These are phyloP conservation scores for Bombus sibiricus DNA, from an alignment of 1,140 invertebrate species.

Conservation along the genomic window DNA sequence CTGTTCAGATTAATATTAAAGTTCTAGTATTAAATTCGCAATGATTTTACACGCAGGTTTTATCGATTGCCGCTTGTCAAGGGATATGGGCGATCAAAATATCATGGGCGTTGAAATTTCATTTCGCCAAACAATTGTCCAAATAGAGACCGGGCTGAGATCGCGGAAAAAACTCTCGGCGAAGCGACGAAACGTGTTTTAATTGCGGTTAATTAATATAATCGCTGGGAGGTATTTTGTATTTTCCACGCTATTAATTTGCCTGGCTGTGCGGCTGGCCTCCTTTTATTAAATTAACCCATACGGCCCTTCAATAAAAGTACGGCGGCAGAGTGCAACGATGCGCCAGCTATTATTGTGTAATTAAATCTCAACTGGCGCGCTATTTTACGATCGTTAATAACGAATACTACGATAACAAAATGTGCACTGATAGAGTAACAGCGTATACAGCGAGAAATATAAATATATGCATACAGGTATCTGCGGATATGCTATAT, in stretches of 20 bases:
- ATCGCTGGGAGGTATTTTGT: constrained; percentile 12
- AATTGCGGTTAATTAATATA: constrained; percentile 48
- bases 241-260: constrained; percentile 46
- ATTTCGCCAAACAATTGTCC: too few relatives aligned
- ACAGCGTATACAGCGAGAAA: background rate
- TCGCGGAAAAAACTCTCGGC: background rate
- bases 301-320: constrained; percentile 12
- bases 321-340: constrained; percentile 1
- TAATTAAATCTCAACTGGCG: constrained; percentile 37
- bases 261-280: background rate
- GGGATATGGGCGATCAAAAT: too few relatives aligned
- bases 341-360: constrained; percentile 22
- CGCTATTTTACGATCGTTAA: constrained; percentile 24
- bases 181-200: constrained; percentile 5
- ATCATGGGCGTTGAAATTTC: too few relatives aligned
- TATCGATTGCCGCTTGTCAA: too few relatives aligned
- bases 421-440: background rate
- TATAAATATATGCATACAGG: background rate
- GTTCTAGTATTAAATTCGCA: too few relatives aligned
- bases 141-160: too few relatives aligned
- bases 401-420: background rate
- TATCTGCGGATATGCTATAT: background rate
- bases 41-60: too few relatives aligned
- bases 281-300: constrained; percentile 45
- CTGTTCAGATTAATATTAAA: too few relatives aligned